Evolutionary conservation across 1,140 invertebrate species (phyloP).

Genomic region (Hycleus cichorii): DNA sequence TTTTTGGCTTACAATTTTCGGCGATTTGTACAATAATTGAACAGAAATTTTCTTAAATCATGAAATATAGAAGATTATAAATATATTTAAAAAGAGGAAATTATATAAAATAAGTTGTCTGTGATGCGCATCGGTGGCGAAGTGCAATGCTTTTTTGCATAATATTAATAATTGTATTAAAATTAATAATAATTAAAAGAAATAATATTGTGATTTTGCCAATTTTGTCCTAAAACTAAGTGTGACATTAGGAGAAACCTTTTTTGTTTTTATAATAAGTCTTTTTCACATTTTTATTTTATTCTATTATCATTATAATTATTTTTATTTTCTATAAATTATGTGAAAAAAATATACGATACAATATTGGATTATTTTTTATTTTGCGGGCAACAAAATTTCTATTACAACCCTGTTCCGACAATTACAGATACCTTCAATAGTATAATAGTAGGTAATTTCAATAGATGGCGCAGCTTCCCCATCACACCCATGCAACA

Average conservation of each 20-base stretch:
- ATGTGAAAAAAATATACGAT: slow-evolving; percentile 23
- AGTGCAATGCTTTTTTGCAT: slow-evolving; percentile 39
- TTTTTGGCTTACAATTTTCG: slow-evolving; percentile 11
- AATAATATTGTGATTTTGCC: slow-evolving; percentile 38
- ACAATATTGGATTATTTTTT: neutral
- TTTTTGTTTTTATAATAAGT: slow-evolving; percentile 20
- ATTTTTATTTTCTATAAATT: slow-evolving; percentile 22
- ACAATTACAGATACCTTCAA: too few species aligned
- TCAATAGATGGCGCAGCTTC: too few species aligned
- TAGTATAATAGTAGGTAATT: too few species aligned
- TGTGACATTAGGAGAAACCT: slow-evolving; percentile 12
- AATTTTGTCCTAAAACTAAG: slow-evolving; percentile 30
- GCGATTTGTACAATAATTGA: slow-evolving; percentile 15
- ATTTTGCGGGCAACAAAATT: too few species aligned
- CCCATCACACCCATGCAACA: too few species aligned
- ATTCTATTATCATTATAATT: slow-evolving; percentile 8
- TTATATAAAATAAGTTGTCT: slow-evolving; percentile 31
- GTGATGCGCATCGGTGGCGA: slow-evolving; percentile 37
- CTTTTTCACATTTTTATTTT: slow-evolving; percentile 38
- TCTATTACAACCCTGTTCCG: too few species aligned
- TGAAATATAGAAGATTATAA: too few species aligned
- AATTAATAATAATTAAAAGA: slow-evolving; percentile 6
- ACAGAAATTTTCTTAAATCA: neutral
- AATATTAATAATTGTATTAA: neutral
- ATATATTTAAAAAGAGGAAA: neutral